phyloP scores from a whole-genome alignment of 2,888 invertebrate species.

The Ectemnius cavifrons region DNA sequence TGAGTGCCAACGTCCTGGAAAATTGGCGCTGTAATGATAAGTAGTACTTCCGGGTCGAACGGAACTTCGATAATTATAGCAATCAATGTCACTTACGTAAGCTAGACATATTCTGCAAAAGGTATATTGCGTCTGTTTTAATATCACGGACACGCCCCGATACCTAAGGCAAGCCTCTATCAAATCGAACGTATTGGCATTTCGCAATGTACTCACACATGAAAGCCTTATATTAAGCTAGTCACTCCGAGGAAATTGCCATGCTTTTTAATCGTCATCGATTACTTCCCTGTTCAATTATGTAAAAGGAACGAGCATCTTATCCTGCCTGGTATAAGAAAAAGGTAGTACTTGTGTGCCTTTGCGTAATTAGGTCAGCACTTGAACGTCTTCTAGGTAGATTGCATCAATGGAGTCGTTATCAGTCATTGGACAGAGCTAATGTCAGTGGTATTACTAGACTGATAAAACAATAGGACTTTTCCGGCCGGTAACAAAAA shows the following conservation, averaged over 20 bases:
- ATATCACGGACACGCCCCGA: conserved; percentile 32
- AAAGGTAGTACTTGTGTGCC: conserved; percentile 4
- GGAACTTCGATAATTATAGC: conserved; percentile 56
- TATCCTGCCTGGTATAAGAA: neutral
- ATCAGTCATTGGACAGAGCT: too few species aligned
- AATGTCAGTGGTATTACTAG: too few species aligned
- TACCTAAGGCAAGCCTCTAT: conserved; percentile 1
- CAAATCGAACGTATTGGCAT: neutral
- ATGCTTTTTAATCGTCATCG: too few species aligned
- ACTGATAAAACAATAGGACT: neutral
- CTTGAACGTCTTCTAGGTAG: too few species aligned
- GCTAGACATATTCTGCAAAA: conserved; percentile 41
- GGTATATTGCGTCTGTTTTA: conserved; percentile 30
- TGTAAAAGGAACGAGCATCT: too few species aligned
- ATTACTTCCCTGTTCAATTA: too few species aligned
- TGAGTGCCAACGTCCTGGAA: conserved; percentile 42
- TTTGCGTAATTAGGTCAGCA: neutral
- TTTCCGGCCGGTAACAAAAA: neutral
- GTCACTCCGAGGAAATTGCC: neutral
- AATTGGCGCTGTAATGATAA: conserved; percentile 47
- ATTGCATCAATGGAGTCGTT: too few species aligned
- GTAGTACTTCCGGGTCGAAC: conserved; percentile 54
- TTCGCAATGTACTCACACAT: neutral
- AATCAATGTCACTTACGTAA: conserved; percentile 56
- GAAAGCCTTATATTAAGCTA: neutral